Evolutionary conservation across 2,113 vertebrate species (phyloP), one percentile per base, ranked within the genome.

Genomic region (Syngnathoides biaculeatus): DNA sequence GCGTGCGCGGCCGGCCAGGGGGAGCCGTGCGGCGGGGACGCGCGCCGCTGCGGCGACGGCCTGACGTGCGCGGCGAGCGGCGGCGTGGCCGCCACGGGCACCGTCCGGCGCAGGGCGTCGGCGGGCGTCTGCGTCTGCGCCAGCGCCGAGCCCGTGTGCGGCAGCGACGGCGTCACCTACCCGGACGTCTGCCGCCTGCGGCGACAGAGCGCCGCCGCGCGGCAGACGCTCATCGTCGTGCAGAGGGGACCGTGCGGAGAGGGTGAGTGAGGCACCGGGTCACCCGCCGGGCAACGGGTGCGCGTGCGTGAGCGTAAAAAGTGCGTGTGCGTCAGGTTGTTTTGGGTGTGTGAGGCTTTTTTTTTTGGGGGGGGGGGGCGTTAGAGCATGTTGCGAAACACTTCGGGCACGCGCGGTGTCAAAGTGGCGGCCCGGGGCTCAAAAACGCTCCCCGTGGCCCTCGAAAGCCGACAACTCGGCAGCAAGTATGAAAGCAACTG

Each of bases 131-230:
- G 96, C 80, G 78, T 68, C 65, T 98, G 95, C 84, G 68, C 85
- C 71, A 92, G 82, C 86, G 4, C 27, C 77, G 94, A 95, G 48
- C 93, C 94, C 5, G 95, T 95, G 77, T 98, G 96, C 84, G 96
- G 96, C 69, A 97, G 94, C 88, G 95, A 98, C 64, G 95, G 89
- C 6, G 91, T 91, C 3, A 95, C 94, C 27, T 98, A 98, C 88
- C 84, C 86, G 72, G 94, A 93, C 91, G 77, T 91, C 86, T 98
- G 96, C 90, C 93, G 93, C 75, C 92, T 98, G 83, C 94, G 93
- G 67, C 91, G 93, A 15, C 93, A 93, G 73, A 95, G 93, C 84
- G 90, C 83, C 74, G 90, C 92, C 8, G 92, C 93, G 0, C 86
- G 81, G 15, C 93, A 92, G 80, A 94, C 94, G 24, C 91, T 94